Percentiles rank a stretch among this genome's conserved stretches.
Evolutionary conservation across 2,888 invertebrate genomes (phyloP).

Genomic region (Minunthozetes semirufus): DNA sequence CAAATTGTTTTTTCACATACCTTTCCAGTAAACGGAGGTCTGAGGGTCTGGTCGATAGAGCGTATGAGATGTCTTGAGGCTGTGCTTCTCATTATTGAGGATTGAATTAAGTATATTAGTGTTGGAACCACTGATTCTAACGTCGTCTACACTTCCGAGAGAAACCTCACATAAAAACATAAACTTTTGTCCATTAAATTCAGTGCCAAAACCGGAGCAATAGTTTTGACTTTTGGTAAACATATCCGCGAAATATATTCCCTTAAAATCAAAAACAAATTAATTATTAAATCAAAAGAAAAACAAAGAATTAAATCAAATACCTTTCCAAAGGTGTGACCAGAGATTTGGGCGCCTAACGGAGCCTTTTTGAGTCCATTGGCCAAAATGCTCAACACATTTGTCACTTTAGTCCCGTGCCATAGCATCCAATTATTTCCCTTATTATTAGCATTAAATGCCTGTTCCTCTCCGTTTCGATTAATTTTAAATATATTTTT

Average conservation of each 20-base stretch:
- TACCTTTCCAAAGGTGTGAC: conserved; percentile 51
- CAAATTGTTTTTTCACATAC: conserved; percentile 12
- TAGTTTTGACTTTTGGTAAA: conserved; percentile 51
- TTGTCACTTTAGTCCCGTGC: conserved; percentile 53
- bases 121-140: conserved; percentile 38
- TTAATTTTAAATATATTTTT: conserved; percentile 43
- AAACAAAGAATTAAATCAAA: not conserved
- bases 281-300: conserved; percentile 41
- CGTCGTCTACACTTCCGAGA: conserved; percentile 35
- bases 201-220: conserved; percentile 46
- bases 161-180: conserved; percentile 53
- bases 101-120: conserved; percentile 34
- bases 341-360: conserved; percentile 48
- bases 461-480: conserved; percentile 38
- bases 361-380: conserved; percentile 52
- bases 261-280: conserved; percentile 46
- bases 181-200: conserved; percentile 45
- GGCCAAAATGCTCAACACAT: conserved; percentile 52
- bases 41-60: conserved; percentile 42
- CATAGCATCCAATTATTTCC: conserved; percentile 48
- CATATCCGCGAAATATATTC: conserved; percentile 53
- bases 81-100: conserved; percentile 39
- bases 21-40: conserved; percentile 41
- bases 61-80: conserved; percentile 40
- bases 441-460: conserved; percentile 29